These are phyloP conservation scores for Orussus abietinus DNA, from an alignment of 1,140 invertebrate species.

Conservation along the genomic window DNA sequence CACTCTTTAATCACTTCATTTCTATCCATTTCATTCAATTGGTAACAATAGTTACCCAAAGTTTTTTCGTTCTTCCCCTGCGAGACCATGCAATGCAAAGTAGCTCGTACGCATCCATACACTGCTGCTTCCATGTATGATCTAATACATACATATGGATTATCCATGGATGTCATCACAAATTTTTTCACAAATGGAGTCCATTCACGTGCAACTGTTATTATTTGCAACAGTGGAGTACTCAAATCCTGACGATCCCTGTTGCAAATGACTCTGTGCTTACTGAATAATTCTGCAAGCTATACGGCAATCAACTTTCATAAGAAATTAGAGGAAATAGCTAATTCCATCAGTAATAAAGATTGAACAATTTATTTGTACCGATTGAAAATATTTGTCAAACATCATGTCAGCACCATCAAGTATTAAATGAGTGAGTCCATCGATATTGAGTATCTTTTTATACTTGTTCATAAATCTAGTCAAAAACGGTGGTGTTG, in stretches of 20 bases:
- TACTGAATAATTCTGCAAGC: constrained; percentile 29
- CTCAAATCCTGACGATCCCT: constrained; percentile 21
- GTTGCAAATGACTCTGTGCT: constrained; percentile 30
- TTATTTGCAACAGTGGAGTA: constrained; percentile 33
- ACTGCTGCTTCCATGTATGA: constrained; percentile 46
- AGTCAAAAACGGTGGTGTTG: constrained; percentile 40
- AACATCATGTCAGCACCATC: constrained; percentile 45
- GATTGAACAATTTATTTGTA: too few relatives aligned
- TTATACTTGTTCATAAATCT: constrained; percentile 30
- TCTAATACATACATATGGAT: constrained; percentile 44
- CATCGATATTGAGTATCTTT: constrained; percentile 31
- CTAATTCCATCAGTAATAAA: too few relatives aligned
- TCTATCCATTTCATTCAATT: constrained; percentile 9
- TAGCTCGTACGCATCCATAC: constrained; percentile 30
- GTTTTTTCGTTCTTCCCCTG: constrained; percentile 28
- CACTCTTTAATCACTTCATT: background rate
- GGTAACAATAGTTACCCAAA: constrained; percentile 26
- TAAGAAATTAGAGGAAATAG: too few relatives aligned
- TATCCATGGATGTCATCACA: constrained; percentile 20
- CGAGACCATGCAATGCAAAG: constrained; percentile 22
- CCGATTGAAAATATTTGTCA: too few relatives aligned
- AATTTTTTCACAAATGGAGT: constrained; percentile 31
- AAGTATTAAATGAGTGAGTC: constrained; percentile 37
- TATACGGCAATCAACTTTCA: too few relatives aligned
- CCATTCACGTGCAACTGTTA: constrained; percentile 35